Evolutionary conservation across 2,113 vertebrate species (phyloP), one percentile per base, ranked within the genome.

Genomic region (Chaetodon auriga): DNA sequence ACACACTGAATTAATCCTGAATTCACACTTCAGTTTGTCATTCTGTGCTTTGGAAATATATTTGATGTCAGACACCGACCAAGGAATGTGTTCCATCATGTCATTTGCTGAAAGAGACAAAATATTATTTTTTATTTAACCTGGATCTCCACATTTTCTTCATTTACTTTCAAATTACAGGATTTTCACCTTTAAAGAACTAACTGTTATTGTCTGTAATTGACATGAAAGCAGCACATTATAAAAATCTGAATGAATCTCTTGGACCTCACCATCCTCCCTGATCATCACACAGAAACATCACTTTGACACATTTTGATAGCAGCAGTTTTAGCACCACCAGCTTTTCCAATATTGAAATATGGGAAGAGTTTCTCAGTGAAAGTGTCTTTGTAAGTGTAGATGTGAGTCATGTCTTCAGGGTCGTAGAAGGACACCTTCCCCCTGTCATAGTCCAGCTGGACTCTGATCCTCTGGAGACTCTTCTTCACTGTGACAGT

Each of bases 391-490:
- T 19, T 80, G 74, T 85, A 0, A 23, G 80, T 87, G 80, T 1
- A 75, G 74, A 91, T 71, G 38, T 25, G 81, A 65, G 53, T 75
- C 81, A 16, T 79, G 66, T 74, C 75, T 76, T 90, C 85, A 60
- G 82, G 5, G 54, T 80, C 0, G 35, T 81, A 70, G 75, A 91
- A 91, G 78, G 80, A 86, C 79, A 90, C 87, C 58, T 87, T 25
- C 18, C 87, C 71, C 8, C 36, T 64, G 54, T 89, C 65, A 51
- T 64, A 88, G 80, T 93, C 87, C 83, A 93, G 87, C 72, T 88
- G 70, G 54, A 93, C 81, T 48, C 68, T 77, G 81, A 92, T 82
- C 76, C 62, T 86, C 83, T 84, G 72, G 21, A 69, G 76, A 75
- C 30, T 80, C 58, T 78, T 78, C 43, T 74, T 64, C 71, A 70